Evolutionary conservation across 1,140 invertebrate genomes (phyloP).

Genomic region (Anastrepha obliqua): DNA sequence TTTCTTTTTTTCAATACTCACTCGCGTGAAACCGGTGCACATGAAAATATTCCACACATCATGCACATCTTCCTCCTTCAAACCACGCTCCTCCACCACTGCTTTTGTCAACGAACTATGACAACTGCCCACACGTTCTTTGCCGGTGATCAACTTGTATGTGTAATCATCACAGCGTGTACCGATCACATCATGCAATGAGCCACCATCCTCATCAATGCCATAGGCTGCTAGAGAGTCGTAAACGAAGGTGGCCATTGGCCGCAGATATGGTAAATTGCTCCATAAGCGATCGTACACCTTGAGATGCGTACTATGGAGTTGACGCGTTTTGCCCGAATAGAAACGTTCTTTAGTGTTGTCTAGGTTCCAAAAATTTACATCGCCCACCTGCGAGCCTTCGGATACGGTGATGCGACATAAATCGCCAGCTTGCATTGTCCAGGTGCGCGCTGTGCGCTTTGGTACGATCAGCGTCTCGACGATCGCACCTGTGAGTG

Average conservation of each 20-base stretch:
- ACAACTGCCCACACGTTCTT: conserved; percentile 73
- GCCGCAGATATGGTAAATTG: conserved; percentile 74
- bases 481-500: conserved; percentile 67
- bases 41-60: conserved; percentile 77
- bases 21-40: conserved; percentile 75
- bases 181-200: conserved; percentile 75
- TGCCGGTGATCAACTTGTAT: conserved; percentile 74
- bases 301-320: conserved; percentile 74
- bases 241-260: conserved; percentile 76
- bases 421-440: conserved; percentile 71
- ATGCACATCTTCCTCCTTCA: conserved; percentile 75
- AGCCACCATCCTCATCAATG: conserved; percentile 75
- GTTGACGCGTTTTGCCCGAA: conserved; percentile 75
- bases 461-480: conserved; percentile 71
- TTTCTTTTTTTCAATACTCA: conserved; percentile 22
- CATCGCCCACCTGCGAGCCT: conserved; percentile 75
- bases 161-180: conserved; percentile 76
- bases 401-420: conserved; percentile 73
- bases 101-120: conserved; percentile 75
- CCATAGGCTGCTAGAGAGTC: conserved; percentile 74
- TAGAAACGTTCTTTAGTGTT: conserved; percentile 75
- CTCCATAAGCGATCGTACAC: conserved; percentile 76
- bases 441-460: conserved; percentile 73
- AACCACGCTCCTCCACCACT: conserved; percentile 71
- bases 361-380: conserved; percentile 76